Percentiles rank a stretch among this genome's conserved stretches.
These are phyloP conservation scores for Poecilus cupreus DNA, from an alignment of 2,888 invertebrate species.

Conservation along the genomic window DNA sequence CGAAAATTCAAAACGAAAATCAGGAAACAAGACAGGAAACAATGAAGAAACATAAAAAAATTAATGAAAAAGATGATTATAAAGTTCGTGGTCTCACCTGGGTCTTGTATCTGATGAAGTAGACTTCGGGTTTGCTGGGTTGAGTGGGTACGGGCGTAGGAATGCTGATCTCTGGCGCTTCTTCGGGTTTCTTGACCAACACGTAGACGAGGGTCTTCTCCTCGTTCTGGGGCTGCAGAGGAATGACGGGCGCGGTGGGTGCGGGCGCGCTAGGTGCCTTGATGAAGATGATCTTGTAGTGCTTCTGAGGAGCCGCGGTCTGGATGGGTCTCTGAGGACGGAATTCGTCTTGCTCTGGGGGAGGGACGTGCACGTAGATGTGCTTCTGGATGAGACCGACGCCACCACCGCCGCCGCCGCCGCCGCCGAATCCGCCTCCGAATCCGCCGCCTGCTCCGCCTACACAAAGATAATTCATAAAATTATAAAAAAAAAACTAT, in stretches of 20 bases:
- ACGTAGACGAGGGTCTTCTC: slow-evolving; percentile 94
- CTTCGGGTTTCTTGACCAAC: slow-evolving; percentile 92
- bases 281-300: slow-evolving; percentile 95
- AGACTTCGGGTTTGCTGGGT: slow-evolving; percentile 92
- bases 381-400: slow-evolving; percentile 87
- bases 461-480: too few species aligned
- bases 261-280: slow-evolving; percentile 90
- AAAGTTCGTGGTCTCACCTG: slow-evolving; percentile 73
- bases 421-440: slow-evolving; percentile 73
- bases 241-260: slow-evolving; percentile 87
- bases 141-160: slow-evolving; percentile 88
- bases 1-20: too few species aligned
- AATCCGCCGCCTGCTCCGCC: slow-evolving; percentile 63
- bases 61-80: too few species aligned
- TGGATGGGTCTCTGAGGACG: slow-evolving; percentile 80
- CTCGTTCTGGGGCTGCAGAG: slow-evolving; percentile 88
- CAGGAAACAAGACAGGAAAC: too few species aligned
- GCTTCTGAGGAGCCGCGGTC: slow-evolving; percentile 86
- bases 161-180: slow-evolving; percentile 87
- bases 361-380: slow-evolving; percentile 93
- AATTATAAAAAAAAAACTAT: too few species aligned
- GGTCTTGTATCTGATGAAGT: slow-evolving; percentile 92
- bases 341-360: slow-evolving; percentile 87
- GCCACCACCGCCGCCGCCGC: slow-evolving; percentile 73
- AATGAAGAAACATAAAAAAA: too few species aligned